phyloP scores from a whole-genome alignment of 2,113 vertebrate species.

The Chloropsis hardwickii region DNA sequence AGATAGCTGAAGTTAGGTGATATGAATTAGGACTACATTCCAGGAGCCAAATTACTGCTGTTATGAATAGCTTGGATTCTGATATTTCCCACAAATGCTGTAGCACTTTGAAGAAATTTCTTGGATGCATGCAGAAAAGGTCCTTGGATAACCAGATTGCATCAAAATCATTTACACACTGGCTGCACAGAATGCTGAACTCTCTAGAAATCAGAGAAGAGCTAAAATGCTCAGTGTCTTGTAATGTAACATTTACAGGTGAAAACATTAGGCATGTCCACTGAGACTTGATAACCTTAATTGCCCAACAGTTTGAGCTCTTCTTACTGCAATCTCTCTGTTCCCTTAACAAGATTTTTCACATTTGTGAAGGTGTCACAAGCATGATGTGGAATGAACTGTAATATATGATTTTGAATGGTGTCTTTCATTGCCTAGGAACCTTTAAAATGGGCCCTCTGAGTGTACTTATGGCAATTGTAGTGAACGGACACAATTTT shows the following conservation, averaged over 20 bases:
- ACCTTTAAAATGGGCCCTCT: background rate
- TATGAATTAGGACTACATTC: background rate
- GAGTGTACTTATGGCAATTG: background rate
- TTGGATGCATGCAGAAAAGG: background rate
- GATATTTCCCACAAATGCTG: background rate
- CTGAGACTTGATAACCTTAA: background rate
- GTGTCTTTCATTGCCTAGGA: background rate
- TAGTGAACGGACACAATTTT: background rate
- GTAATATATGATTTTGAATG: background rate
- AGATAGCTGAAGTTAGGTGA: background rate
- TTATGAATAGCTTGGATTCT: background rate
- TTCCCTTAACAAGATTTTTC: slow-evolving; percentile 5
- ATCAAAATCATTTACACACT: background rate
- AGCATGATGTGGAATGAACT: background rate
- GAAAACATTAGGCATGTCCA: background rate
- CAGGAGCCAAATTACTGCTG: background rate
- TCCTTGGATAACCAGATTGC: background rate
- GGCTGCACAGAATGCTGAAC: background rate
- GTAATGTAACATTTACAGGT: background rate
- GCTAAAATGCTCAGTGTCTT: background rate
- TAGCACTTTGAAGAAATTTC: slow-evolving; percentile 8
- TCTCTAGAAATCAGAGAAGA: background rate
- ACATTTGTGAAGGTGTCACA: background rate
- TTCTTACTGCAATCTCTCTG: background rate
- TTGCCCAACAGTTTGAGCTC: background rate